A percentile compares a stretch with the other conserved stretches of the same genome.
Evolutionary conservation across 2,888 invertebrate species (phyloP).

Genomic region (Acanthosepion lycidas): DNA sequence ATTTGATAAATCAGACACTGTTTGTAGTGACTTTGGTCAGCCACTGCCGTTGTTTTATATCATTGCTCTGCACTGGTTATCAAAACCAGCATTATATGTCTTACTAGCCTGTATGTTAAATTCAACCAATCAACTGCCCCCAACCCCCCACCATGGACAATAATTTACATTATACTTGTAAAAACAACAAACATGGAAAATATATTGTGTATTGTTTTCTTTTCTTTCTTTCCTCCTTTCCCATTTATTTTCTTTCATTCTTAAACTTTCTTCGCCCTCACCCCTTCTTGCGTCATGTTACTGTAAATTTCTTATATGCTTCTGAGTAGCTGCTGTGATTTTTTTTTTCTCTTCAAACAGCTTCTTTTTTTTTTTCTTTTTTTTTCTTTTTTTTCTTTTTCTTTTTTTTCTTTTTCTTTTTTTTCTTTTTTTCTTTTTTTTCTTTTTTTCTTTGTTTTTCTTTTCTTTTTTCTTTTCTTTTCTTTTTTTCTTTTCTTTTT

Average conservation of each 20-base stretch:
- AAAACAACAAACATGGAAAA: constrained; percentile 44
- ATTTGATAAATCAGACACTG: background rate
- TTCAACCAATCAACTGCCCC: constrained; percentile 34
- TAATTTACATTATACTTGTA: constrained; percentile 35
- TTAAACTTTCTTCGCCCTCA: background rate
- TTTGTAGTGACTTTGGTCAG: constrained; percentile 38
- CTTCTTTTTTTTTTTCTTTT: background rate
- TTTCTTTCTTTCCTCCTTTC: constrained; percentile 38
- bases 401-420: background rate
- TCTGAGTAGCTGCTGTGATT: background rate
- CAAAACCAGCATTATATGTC: constrained; percentile 34
- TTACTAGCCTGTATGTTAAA: constrained; percentile 45
- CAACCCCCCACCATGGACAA: constrained; percentile 37
- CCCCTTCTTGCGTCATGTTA: background rate
- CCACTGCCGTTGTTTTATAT: constrained; percentile 44
- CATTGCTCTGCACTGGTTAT: constrained; percentile 40
- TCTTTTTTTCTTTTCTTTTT: background rate
- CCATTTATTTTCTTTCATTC: constrained; percentile 42
- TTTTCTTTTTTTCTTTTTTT: background rate
- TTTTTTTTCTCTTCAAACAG: constrained; percentile 3
- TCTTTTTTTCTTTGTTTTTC: background rate
- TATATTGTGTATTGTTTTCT: constrained; percentile 39
- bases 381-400: background rate
- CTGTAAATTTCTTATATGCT: background rate
- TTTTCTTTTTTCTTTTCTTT: background rate